phyloP scores from a whole-genome alignment of 2,888 invertebrate species.

The Synergus umbraculus region DNA sequence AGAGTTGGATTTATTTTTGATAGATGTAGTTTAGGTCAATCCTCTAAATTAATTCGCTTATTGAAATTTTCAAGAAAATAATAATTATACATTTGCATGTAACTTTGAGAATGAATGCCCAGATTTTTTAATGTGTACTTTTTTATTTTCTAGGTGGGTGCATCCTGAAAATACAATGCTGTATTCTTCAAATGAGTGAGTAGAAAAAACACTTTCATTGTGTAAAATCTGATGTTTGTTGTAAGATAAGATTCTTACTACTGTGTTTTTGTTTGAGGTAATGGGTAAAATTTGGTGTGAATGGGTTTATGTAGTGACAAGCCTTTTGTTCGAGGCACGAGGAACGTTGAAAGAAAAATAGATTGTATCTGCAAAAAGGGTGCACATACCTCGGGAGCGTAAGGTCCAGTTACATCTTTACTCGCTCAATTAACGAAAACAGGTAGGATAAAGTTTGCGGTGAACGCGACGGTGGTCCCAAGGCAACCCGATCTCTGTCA shows the following conservation, averaged over 20 bases:
- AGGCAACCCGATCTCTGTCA: constrained; percentile 75
- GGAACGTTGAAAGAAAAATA: constrained; percentile 63
- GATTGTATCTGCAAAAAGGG: constrained; percentile 70
- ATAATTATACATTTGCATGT: no score
- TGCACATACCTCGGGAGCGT: constrained; percentile 75
- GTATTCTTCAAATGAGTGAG: no score
- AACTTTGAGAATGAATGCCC: no score
- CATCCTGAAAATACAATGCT: no score
- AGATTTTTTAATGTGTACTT: no score
- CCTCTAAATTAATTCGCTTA: neutral
- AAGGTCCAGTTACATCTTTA: constrained; percentile 77
- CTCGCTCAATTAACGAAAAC: constrained; percentile 77
- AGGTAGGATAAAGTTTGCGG: constrained; percentile 76
- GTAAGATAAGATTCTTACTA: no score
- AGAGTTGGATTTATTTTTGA: constrained; percentile 9
- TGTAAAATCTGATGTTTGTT: no score
- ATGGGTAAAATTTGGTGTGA: neutral
- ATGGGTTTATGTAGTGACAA: constrained; percentile 41
- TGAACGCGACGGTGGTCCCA: constrained; percentile 73
- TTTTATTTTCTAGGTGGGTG: no score
- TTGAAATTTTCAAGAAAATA: no score
- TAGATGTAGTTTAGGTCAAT: neutral
- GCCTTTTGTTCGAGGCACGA: constrained; percentile 47
- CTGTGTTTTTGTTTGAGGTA: neutral
- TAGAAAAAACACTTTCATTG: no score